These are phyloP conservation scores for Eunapius fragilis DNA, from an alignment of 37 sponge, comb jelly and placozoan genomes.

Conservation along the genomic window DNA sequence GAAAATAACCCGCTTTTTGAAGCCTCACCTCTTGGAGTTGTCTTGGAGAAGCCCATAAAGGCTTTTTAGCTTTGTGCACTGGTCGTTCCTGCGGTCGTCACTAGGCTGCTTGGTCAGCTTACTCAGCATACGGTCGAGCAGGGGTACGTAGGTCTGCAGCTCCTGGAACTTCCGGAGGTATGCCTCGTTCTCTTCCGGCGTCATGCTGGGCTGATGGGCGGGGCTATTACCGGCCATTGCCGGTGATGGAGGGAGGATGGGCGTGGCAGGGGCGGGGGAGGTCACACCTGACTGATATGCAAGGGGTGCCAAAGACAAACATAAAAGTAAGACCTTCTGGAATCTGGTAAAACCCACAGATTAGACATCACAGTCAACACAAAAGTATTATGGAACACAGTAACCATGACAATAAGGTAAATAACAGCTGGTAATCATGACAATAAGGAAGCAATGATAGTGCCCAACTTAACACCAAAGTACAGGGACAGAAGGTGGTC, in stretches of 20 bases:
- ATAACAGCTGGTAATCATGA: too few species aligned
- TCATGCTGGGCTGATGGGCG: slow-evolving; percentile 44
- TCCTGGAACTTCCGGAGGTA: slow-evolving; percentile 54
- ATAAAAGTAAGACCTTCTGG: too few species aligned
- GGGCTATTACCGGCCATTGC: slow-evolving; percentile 35
- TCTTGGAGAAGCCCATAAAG: slow-evolving; percentile 28
- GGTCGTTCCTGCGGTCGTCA: slow-evolving; percentile 30
- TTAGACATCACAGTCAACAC: too few species aligned
- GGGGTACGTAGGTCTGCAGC: slow-evolving; percentile 54
- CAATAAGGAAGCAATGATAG: too few species aligned
- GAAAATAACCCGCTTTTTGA: background rate
- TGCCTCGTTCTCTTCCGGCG: slow-evolving; percentile 60
- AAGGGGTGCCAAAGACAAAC: too few species aligned
- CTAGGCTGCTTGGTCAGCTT: background rate
- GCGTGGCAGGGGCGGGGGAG: slow-evolving; percentile 56
- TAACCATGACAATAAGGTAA: too few species aligned
- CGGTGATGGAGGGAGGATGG: slow-evolving; percentile 48
- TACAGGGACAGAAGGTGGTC: background rate
- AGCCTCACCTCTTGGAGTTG: slow-evolving; percentile 21
- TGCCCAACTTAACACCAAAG: too few species aligned
- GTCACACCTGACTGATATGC: background rate
- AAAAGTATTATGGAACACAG: too few species aligned
- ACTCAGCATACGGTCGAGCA: slow-evolving; percentile 43
- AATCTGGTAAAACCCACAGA: too few species aligned
- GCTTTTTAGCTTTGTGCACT: slow-evolving; percentile 45